These are phyloP conservation scores for Micrasema minimum DNA, from an alignment of 1,140 invertebrate genomes.

Conservation along the genomic window DNA sequence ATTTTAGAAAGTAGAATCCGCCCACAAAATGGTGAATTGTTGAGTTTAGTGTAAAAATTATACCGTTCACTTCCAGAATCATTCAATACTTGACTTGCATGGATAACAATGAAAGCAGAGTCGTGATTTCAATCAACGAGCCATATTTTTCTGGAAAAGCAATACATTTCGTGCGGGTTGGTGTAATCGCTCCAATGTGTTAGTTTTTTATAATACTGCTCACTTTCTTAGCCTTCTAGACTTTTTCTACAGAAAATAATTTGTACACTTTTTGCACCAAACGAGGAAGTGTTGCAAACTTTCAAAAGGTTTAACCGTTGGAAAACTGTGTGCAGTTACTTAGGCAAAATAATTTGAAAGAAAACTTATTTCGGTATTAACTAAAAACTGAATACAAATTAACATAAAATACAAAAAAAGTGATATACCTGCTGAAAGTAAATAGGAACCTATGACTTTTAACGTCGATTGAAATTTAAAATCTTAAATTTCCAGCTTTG, in stretches of 20 bases:
- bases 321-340: too few relatives aligned
- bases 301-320: too few relatives aligned
- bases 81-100: constrained; percentile 16
- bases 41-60: constrained; percentile 8
- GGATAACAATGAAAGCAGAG: constrained; percentile 1
- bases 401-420: background rate
- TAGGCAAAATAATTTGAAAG: too few relatives aligned
- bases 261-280: background rate
- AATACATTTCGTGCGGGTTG: constrained; percentile 31
- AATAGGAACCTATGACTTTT: too few relatives aligned
- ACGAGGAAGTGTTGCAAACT: background rate
- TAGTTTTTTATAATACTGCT: background rate
- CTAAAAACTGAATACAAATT: too few relatives aligned
- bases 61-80: constrained; percentile 23
- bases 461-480: too few relatives aligned
- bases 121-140: constrained; percentile 29
- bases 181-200: constrained; percentile 1
- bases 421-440: too few relatives aligned
- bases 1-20: too few relatives aligned
- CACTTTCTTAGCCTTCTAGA: background rate
- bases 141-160: constrained; percentile 25
- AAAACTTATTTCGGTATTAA: too few relatives aligned
- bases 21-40: constrained; percentile 18
- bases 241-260: background rate
- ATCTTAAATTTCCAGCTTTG: too few relatives aligned